Percentiles rank a stretch among this genome's conserved stretches.
Evolutionary conservation across 2,113 vertebrate species (phyloP).

Genomic region (Nothobranchius kuhntae): DNA sequence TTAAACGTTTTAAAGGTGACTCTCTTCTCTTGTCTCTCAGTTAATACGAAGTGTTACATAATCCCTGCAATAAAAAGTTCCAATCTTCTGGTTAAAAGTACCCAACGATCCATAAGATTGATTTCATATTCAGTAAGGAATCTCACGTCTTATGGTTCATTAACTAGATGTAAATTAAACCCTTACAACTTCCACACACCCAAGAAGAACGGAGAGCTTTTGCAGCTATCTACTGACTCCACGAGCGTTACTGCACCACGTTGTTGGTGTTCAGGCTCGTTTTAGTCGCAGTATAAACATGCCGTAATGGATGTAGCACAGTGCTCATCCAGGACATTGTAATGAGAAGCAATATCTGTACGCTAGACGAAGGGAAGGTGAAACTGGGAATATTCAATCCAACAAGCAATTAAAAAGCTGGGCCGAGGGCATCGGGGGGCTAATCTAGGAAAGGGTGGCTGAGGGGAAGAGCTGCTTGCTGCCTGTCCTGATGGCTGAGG

Average conservation of each 20-base stretch:
- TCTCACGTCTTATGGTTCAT: too few relatives aligned
- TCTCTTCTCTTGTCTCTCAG: too few relatives aligned
- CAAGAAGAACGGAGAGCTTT: not conserved
- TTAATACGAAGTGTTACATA: too few relatives aligned
- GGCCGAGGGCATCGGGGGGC: conserved; percentile 38
- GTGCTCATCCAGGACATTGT: conserved; percentile 41
- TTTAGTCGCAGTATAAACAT: conserved; percentile 26
- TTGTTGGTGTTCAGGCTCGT: conserved; percentile 25
- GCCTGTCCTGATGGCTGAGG: conserved; percentile 22
- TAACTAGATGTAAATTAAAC: too few relatives aligned
- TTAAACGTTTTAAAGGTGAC: too few relatives aligned
- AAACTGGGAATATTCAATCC: conserved; percentile 57
- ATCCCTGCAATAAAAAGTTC: too few relatives aligned
- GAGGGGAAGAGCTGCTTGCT: conserved; percentile 33
- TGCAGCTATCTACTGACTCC: too few relatives aligned
- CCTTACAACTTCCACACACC: too few relatives aligned
- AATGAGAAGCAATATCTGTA: conserved; percentile 67
- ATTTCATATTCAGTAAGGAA: too few relatives aligned
- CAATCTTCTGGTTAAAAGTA: too few relatives aligned
- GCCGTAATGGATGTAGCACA: conserved; percentile 34
- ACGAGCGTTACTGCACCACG: not conserved
- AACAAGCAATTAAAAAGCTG: conserved; percentile 64
- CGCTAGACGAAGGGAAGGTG: conserved; percentile 34
- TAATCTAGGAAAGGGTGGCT: conserved; percentile 49
- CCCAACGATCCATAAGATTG: too few relatives aligned